Evolutionary conservation across 2,113 vertebrate genomes (phyloP), one percentile per base, ranked within the genome.

Genomic region (Cryptomyrus ogoouensis): DNA sequence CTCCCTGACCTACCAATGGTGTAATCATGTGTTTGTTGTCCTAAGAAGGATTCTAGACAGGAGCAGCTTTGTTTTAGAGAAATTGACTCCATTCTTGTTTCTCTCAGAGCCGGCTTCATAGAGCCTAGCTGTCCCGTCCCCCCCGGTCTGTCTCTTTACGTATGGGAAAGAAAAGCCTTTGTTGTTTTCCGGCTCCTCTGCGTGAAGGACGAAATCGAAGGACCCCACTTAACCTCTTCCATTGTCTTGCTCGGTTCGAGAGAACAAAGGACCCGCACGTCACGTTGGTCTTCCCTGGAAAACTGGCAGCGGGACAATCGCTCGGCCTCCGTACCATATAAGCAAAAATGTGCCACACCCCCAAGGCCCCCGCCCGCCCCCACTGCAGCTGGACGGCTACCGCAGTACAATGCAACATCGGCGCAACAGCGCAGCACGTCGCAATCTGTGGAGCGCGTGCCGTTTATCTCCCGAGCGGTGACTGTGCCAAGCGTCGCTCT

Each of bases 221-320:
- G 50, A 5, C 44, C 85, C 27, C 24, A 52, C 85, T 27, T 35
- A 50, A 87, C 85, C 27, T 87, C 27, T 4, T 5, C 85, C 27
- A 87, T 87, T 53, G 47, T 87, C n/a, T 53, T 39, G n/a, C 17
- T 9, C 1, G 15, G 49, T 17, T 49, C 49, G 12, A 56, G 27
- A 53, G 15, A 87, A 87, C 50, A 53, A 87, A 87, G 27, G 31
- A 56, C 49, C 2, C 0, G 50, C 2, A 1, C 3, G 50, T 53
- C 31, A 87, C 49, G 27, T 52, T 9, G 85, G 85, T 19, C 85
- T 27, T 87, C 50, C 50, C n/a, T 53, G 85, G 85, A 87, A 87
- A 87, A 53, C 85, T 87, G 85, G 85, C 27, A 53, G 24, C 27
- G 50, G 44, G 31, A 53, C 49, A 53, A 87, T 56, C 7, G 1